Percentiles rank a stretch among this genome's conserved stretches.
phyloP scores from a whole-genome alignment of 2,797 vertebrate genomes.

The Apogon talboti region DNA sequence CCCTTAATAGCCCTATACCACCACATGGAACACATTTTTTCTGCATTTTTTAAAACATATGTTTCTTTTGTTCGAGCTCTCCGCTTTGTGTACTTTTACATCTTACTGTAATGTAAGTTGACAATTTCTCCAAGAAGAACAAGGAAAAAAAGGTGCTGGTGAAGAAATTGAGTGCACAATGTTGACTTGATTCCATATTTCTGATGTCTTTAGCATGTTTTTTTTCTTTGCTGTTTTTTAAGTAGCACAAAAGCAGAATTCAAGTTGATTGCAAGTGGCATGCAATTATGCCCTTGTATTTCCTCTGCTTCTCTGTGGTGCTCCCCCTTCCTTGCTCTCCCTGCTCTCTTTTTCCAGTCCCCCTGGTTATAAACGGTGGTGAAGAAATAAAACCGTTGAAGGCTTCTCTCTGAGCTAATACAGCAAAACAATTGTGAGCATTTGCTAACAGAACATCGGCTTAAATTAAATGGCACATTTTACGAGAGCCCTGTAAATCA shows the following conservation, averaged over 20 bases:
- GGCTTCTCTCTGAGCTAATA: conserved; percentile 56
- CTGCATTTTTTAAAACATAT: conserved; percentile 33
- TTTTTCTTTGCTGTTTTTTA: conserved; percentile 32
- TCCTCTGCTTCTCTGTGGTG: conserved; percentile 23
- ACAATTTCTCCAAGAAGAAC: conserved; percentile 39
- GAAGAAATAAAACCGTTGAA: conserved; percentile 50
- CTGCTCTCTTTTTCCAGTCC: conserved; percentile 38
- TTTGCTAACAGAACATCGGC: conserved; percentile 63
- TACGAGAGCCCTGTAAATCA: conserved; percentile 70
- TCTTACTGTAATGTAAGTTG: conserved; percentile 51
- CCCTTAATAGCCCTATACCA: neutral
- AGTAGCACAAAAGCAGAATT: conserved; percentile 58
- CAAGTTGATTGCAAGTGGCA: conserved; percentile 60
- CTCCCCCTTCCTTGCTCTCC: conserved; percentile 18
- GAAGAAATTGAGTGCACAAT: conserved; percentile 41
- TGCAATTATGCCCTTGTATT: conserved; percentile 60
- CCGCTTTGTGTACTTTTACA: conserved; percentile 9
- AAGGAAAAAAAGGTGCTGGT: neutral
- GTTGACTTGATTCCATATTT: conserved; percentile 63
- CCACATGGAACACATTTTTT: conserved; percentile 4
- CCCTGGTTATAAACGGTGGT: conserved; percentile 29
- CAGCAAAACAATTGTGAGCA: conserved; percentile 70
- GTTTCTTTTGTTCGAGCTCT: conserved; percentile 31
- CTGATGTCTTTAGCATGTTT: conserved; percentile 55
- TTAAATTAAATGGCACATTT: conserved; percentile 77